Evolutionary conservation across 2,888 invertebrate species (phyloP).

Genomic region (Ormyrus nitidulus): DNA sequence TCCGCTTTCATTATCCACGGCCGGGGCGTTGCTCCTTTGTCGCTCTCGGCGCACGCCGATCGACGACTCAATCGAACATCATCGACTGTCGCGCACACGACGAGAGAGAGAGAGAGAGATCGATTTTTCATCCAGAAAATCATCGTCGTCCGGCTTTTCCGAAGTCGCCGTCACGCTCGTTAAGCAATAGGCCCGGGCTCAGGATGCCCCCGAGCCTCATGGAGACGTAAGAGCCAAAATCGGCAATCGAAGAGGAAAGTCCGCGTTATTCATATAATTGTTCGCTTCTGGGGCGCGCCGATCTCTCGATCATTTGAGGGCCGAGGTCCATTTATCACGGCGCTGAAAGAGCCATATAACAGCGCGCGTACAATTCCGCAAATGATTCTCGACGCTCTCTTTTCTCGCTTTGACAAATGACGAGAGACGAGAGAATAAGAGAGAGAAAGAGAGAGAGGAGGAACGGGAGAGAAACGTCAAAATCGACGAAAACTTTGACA

Average conservation of each 20-base stretch:
- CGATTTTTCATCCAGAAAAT: conserved; percentile 60
- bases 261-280: conserved; percentile 42
- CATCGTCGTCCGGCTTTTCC: conserved; percentile 22
- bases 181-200: background rate
- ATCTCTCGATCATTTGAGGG: conserved; percentile 1
- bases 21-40: conserved; percentile 43
- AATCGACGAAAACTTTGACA: conserved; percentile 40
- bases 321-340: conserved; percentile 51
- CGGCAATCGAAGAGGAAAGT: conserved; percentile 42
- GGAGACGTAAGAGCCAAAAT: conserved; percentile 22
- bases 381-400: conserved; percentile 49
- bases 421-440: background rate
- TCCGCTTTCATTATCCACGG: conserved; percentile 48
- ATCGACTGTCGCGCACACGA: conserved; percentile 17
- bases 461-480: background rate
- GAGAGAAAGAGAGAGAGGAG: background rate
- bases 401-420: conserved; percentile 51
- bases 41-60: background rate
- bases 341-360: conserved; percentile 46
- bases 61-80: conserved; percentile 46
- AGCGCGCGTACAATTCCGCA: conserved; percentile 36
- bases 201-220: background rate
- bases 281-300: background rate
- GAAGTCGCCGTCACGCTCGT: conserved; percentile 52
- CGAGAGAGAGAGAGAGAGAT: conserved; percentile 50